Evolutionary conservation across 2,888 invertebrate genomes (phyloP).

Genomic region (Mesochorus sp.): DNA sequence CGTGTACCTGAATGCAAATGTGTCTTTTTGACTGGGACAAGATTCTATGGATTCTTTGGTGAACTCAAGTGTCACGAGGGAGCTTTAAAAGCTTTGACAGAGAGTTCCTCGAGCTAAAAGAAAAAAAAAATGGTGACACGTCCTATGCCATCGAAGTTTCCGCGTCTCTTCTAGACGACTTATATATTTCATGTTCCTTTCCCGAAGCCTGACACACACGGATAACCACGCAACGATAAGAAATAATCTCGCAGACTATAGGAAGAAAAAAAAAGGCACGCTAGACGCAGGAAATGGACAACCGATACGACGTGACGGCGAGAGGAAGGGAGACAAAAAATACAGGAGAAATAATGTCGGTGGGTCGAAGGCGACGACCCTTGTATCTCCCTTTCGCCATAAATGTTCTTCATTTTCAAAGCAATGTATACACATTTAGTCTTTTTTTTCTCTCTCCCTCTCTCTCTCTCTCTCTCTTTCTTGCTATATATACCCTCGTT

Average conservation of each 20-base stretch:
- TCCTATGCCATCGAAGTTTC: too few species aligned
- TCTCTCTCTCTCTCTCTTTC: not conserved
- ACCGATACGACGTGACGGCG: constrained; percentile 45
- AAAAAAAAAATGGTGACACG: too few species aligned
- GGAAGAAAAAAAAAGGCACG: not conserved
- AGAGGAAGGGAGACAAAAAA: not conserved
- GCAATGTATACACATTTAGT: constrained; percentile 21
- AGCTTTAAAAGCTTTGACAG: too few species aligned
- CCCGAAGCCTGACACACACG: not conserved
- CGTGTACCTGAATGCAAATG: too few species aligned
- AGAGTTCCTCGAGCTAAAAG: too few species aligned
- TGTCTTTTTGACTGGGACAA: too few species aligned
- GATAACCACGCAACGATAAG: constrained; percentile 1
- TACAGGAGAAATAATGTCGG: constrained; percentile 16
- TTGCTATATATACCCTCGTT: constrained; percentile 67
- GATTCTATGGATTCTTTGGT: too few species aligned
- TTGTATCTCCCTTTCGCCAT: constrained; percentile 36
- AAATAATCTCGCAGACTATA: constrained; percentile 8
- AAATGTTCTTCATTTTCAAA: constrained; percentile 69
- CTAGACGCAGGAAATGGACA: constrained; percentile 55
- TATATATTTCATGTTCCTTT: too few species aligned
- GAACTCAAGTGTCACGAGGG: too few species aligned
- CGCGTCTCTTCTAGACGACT: too few species aligned
- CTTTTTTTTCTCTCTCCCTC: constrained; percentile 58
- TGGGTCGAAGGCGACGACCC: constrained; percentile 29